Evolutionary conservation across 1,140 invertebrate genomes (phyloP).

Genomic region (Tetramorium parvispinum): DNA sequence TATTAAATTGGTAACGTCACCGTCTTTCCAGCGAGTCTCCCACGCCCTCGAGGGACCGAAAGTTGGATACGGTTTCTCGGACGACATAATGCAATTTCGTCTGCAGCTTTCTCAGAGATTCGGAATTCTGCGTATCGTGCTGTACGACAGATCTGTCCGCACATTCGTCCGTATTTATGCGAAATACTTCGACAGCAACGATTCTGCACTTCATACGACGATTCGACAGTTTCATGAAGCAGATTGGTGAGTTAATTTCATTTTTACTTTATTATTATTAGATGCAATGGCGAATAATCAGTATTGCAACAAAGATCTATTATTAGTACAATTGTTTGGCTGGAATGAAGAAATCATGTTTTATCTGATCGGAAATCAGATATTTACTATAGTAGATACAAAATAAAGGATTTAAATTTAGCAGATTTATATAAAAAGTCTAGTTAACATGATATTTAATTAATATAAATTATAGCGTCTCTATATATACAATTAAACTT

Average conservation of each 20-base stretch:
- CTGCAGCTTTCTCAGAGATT: conserved; percentile 26
- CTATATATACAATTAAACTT: not conserved
- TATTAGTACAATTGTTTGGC: not conserved
- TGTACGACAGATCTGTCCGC: not conserved
- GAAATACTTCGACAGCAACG: not conserved
- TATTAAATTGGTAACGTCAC: conserved; percentile 58
- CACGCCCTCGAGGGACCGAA: conserved; percentile 35
- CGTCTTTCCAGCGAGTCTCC: conserved; percentile 41
- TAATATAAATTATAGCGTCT: not conserved
- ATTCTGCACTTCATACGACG: not conserved
- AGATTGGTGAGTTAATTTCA: conserved; percentile 27
- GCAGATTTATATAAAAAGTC: not conserved
- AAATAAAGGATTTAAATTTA: not conserved
- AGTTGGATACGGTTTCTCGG: conserved; percentile 50
- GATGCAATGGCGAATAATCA: not conserved
- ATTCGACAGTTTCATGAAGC: not conserved
- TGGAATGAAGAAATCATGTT: not conserved
- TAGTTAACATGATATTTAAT: not conserved
- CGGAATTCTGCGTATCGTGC: not conserved
- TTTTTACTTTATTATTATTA: not conserved
- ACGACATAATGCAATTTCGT: conserved; percentile 58
- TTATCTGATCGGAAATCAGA: not conserved
- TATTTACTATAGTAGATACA: not conserved
- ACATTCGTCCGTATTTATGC: not conserved
- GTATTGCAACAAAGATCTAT: not conserved